phyloP scores from a whole-genome alignment of 1,140 invertebrate genomes.

The Berghia stephanieae region DNA sequence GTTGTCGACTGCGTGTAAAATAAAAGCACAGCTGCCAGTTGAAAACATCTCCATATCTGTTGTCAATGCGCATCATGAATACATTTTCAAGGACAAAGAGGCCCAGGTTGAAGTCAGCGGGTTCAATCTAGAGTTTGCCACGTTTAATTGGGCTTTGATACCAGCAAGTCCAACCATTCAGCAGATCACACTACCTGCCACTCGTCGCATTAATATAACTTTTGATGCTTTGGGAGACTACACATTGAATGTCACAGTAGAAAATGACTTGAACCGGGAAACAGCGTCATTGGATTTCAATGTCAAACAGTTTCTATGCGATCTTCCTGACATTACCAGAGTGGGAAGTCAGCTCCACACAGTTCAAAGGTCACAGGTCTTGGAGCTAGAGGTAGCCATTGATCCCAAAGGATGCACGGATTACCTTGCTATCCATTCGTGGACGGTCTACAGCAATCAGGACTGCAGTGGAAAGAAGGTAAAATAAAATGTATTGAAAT shows the following conservation, averaged over 20 bases:
- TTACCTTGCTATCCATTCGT: conserved; percentile 45
- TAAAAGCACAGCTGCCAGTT: conserved; percentile 14
- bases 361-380: conserved; percentile 34
- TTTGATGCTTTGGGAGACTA: conserved; percentile 32
- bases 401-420: conserved; percentile 40
- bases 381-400: conserved; percentile 47
- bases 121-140: conserved; percentile 18
- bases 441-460: conserved; percentile 41
- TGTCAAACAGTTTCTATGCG: conserved; percentile 45
- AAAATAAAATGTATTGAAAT: conserved; percentile 32
- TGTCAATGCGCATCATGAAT: conserved; percentile 23
- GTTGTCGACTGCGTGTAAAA: conserved; percentile 5
- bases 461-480: conserved; percentile 34
- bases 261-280: conserved; percentile 40
- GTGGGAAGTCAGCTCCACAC: conserved; percentile 34
- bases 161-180: conserved; percentile 3
- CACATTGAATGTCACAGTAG: conserved; percentile 35
- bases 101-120: conserved; percentile 28
- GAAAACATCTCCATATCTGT: background rate
- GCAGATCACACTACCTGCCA: conserved; percentile 4
- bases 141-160: conserved; percentile 28
- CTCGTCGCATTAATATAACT: background rate
- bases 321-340: conserved; percentile 36
- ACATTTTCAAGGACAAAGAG: conserved; percentile 36
- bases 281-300: conserved; percentile 33